A percentile compares a stretch with the other conserved stretches of the same genome.
Conservation (phyloP, 1,140 invertebrate genomes). For the Alviniconcha marisindica region DNA sequence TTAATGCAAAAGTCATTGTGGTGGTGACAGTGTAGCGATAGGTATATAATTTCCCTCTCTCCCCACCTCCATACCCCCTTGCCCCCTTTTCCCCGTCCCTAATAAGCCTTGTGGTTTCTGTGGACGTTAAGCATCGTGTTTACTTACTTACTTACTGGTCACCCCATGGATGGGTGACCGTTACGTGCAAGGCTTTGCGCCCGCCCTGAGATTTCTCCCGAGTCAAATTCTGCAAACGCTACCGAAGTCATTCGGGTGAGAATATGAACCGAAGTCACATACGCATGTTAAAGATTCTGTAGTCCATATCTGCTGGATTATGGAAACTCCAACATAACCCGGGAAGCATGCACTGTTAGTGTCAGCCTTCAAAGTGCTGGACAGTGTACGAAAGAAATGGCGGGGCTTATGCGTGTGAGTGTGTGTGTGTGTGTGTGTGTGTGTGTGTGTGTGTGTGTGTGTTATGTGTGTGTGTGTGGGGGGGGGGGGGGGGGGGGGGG, state of each 20-base stretch:
- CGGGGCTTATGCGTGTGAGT: not conserved
- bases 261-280: not conserved
- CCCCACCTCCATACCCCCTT: too few species aligned
- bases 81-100: too few species aligned
- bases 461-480: constrained; percentile 4
- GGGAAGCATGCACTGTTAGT: not conserved
- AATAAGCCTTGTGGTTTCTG: too few species aligned
- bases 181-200: too few species aligned
- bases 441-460: not conserved
- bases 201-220: too few species aligned
- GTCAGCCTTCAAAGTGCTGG: not conserved
- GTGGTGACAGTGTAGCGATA: too few species aligned
- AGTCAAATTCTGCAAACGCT: too few species aligned
- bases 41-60: too few species aligned
- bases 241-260: not conserved
- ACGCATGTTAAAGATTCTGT: not conserved
- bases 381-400: not conserved
- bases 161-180: too few species aligned
- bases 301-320: not conserved
- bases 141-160: too few species aligned
- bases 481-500: not conserved
- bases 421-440: not conserved
- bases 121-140: too few species aligned
- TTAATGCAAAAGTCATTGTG: too few species aligned
- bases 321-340: not conserved